phyloP scores from a whole-genome alignment of 2,113 vertebrate species.

The Proteles cristata region DNA sequence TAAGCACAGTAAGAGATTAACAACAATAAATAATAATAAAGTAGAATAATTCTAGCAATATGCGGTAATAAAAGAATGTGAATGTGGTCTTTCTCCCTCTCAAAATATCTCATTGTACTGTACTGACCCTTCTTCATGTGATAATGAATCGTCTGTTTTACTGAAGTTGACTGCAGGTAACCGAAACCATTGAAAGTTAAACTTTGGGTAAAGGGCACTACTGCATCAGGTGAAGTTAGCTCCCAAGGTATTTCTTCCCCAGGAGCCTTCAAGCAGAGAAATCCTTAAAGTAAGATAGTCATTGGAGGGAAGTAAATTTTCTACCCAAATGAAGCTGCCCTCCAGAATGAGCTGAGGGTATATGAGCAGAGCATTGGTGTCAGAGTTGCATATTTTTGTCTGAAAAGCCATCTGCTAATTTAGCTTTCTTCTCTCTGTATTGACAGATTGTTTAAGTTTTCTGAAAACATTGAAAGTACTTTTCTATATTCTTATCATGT shows the following conservation, averaged over 20 bases:
- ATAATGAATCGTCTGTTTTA: not conserved
- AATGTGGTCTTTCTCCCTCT: not conserved
- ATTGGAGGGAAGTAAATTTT: not conserved
- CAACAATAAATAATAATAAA: not conserved
- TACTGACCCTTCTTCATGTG: not conserved
- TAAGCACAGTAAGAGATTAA: not conserved
- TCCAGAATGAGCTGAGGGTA: not conserved
- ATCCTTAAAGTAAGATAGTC: not conserved
- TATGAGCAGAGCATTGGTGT: not conserved
- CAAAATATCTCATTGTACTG: not conserved
- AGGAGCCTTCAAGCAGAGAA: not conserved
- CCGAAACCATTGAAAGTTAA: not conserved
- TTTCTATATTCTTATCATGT: not conserved
- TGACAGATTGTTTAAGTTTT: not conserved
- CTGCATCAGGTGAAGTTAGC: not conserved
- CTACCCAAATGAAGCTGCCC: not conserved
- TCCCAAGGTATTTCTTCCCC: not conserved
- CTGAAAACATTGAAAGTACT: not conserved
- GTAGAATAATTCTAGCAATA: not conserved
- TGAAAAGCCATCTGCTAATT: not conserved
- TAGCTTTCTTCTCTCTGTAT: not conserved
- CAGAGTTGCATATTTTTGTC: not conserved
- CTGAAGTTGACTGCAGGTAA: not conserved
- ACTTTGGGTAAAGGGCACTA: not conserved
- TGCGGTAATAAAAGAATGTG: not conserved